Conservation (phyloP, 2,797 vertebrate genomes). For the Podarcis lilfordi region DNA sequence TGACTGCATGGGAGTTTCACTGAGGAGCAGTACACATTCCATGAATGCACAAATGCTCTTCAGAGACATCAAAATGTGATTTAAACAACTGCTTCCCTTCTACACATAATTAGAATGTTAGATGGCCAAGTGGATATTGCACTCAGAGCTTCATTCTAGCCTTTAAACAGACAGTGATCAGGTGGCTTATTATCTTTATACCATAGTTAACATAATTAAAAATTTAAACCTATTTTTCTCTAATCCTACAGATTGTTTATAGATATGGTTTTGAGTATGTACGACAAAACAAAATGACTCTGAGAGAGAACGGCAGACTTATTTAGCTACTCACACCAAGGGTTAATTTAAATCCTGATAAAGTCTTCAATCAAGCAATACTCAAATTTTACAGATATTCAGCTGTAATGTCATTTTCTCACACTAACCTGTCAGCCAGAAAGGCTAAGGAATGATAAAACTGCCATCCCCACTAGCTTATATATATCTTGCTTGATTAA, state of each 20-base stretch:
- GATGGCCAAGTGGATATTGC: conserved; percentile 11
- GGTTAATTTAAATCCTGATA: conserved; percentile 34
- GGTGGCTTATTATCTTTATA: conserved; percentile 21
- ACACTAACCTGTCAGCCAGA: conserved; percentile 46
- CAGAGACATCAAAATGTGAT: not conserved
- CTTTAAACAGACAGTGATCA: conserved; percentile 23
- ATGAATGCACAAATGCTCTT: conserved; percentile 6
- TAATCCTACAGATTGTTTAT: not conserved
- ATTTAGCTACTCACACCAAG: not conserved
- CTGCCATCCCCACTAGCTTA: not conserved
- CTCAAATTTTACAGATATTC: conserved; percentile 38
- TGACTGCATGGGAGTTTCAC: not conserved
- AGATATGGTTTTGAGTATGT: not conserved
- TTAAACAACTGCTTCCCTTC: conserved; percentile 9
- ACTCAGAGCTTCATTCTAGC: conserved; percentile 4
- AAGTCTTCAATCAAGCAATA: conserved; percentile 41
- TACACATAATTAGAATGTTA: conserved; percentile 36
- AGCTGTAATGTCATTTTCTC: conserved; percentile 43
- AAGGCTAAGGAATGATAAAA: conserved; percentile 34
- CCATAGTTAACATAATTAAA: conserved; percentile 13
- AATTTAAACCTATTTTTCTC: not conserved
- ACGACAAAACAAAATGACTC: not conserved
- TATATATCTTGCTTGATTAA: conserved; percentile 40
- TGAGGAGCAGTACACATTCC: not conserved
- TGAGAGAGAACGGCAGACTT: not conserved